These are phyloP conservation scores for Coturnix japonica DNA, from an alignment of 2,113 vertebrate species.

Conservation along the genomic window DNA sequence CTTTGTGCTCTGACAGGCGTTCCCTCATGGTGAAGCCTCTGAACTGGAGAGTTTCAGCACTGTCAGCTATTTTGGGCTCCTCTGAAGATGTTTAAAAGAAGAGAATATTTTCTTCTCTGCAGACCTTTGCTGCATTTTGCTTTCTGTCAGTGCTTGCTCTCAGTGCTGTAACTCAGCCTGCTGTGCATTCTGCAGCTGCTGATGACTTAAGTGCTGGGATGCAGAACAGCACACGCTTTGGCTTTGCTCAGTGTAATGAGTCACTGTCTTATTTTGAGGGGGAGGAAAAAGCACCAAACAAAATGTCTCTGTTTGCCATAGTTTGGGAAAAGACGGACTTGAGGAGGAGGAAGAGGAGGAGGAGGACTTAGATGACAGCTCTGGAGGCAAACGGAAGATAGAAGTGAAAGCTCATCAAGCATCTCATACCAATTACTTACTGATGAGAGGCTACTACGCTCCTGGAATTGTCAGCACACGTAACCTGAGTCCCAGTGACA, in stretches of 20 bases:
- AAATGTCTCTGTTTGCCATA: slow-evolving; percentile 48
- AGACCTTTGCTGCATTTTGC: neutral
- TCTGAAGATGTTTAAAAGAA: neutral
- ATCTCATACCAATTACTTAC: slow-evolving; percentile 95
- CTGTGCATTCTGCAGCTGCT: neutral
- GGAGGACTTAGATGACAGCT: slow-evolving; percentile 81
- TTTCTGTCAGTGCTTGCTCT: neutral
- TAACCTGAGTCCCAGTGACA: slow-evolving; percentile 90
- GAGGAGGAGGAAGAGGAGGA: slow-evolving; percentile 86
- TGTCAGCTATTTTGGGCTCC: neutral
- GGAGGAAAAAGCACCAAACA: neutral
- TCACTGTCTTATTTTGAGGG: neutral
- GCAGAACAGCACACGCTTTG: neutral
- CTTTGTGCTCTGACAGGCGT: neutral
- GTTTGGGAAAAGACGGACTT: slow-evolving; percentile 84
- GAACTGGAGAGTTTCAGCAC: neutral
- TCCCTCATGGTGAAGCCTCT: neutral
- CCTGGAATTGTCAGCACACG: slow-evolving; percentile 88
- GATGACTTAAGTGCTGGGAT: neutral
- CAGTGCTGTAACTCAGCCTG: neutral
- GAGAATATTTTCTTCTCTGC: neutral
- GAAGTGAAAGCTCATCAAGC: slow-evolving; percentile 90
- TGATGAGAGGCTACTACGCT: slow-evolving; percentile 90
- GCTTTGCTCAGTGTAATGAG: neutral
- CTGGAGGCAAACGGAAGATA: slow-evolving; percentile 76